These are phyloP conservation scores for Chaetodon trifasciatus DNA, from an alignment of 2,797 vertebrate species.

Conservation along the genomic window DNA sequence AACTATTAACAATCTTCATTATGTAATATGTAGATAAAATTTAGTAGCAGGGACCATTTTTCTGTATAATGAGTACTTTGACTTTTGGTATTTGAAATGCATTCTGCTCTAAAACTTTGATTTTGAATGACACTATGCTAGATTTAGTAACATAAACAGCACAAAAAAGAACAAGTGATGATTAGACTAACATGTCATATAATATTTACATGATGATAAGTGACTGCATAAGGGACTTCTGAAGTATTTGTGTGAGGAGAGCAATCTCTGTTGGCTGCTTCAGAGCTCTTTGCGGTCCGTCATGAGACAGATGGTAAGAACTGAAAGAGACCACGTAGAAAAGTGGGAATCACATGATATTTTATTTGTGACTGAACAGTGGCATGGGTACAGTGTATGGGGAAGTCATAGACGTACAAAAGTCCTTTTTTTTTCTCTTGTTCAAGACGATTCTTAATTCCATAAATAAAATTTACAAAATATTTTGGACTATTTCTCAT, in stretches of 20 bases:
- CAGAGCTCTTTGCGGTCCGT: neutral
- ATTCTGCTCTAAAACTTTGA: neutral
- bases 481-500: conserved; percentile 77
- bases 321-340: neutral
- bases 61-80: neutral
- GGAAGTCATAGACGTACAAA: conserved; percentile 81
- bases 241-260: conserved; percentile 34
- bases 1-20: neutral
- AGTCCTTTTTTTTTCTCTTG: conserved; percentile 73
- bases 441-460: conserved; percentile 75
- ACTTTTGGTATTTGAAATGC: neutral
- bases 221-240: neutral
- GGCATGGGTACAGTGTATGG: conserved; percentile 80
- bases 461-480: conserved; percentile 87
- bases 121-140: neutral
- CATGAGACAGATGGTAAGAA: neutral
- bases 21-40: neutral
- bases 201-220: neutral
- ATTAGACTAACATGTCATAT: neutral
- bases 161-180: neutral
- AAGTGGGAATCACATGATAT: conserved; percentile 79
- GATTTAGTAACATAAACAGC: neutral
- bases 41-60: neutral
- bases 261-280: conserved; percentile 52
- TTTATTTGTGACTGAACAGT: conserved; percentile 84